A percentile compares a stretch with the other conserved stretches of the same genome.
These are phyloP conservation scores for Cyprinella venusta DNA, from an alignment of 2,797 vertebrate species.

Conservation along the genomic window DNA sequence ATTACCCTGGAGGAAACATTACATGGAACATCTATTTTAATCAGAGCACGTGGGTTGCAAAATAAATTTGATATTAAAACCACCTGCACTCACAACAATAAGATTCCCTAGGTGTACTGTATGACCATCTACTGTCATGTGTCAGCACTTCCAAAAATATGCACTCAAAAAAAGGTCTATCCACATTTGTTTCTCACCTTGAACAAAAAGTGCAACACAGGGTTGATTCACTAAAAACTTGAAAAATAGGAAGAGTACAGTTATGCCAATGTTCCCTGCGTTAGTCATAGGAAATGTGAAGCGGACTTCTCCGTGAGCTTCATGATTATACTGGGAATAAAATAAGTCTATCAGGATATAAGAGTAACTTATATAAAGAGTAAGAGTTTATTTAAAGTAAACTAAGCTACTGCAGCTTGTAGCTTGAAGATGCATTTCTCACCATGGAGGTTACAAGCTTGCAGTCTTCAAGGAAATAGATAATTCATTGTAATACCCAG, in stretches of 20 bases:
- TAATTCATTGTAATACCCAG: background rate
- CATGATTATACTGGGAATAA: background rate
- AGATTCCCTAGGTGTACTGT: conserved; percentile 48
- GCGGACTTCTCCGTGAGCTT: background rate
- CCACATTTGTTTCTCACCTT: background rate
- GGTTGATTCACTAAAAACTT: background rate
- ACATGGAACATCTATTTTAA: conserved; percentile 67
- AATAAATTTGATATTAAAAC: conserved; percentile 30
- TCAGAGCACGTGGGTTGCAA: conserved; percentile 53
- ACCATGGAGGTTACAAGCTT: background rate
- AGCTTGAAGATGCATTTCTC: conserved; percentile 1
- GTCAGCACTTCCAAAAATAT: conserved; percentile 36
- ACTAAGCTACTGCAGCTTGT: background rate
- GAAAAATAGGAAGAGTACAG: background rate
- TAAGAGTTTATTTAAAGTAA: background rate
- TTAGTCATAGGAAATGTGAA: conserved; percentile 1
- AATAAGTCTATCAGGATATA: background rate
- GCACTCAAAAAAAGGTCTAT: background rate
- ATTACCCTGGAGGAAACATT: conserved; percentile 68
- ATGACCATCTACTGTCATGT: conserved; percentile 55
- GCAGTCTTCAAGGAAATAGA: conserved; percentile 18
- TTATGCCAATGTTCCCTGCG: background rate
- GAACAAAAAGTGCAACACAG: background rate
- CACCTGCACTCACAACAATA: conserved; percentile 30
- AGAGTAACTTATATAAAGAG: background rate